Conservation (phyloP, 2,113 vertebrate species). For the Rhegmatorhina hoffmannsi region DNA sequence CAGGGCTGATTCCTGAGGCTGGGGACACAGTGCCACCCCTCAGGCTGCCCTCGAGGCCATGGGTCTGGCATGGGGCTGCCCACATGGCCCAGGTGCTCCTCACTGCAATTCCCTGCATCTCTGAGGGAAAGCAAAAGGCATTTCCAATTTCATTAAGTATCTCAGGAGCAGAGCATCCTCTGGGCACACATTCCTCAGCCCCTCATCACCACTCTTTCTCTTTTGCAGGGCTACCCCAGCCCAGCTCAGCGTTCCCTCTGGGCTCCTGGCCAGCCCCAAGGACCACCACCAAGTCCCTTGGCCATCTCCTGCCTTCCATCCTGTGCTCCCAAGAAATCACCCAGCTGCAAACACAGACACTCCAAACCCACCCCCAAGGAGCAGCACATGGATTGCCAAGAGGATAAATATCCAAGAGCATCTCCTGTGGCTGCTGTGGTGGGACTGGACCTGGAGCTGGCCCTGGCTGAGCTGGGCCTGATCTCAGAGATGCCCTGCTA, state of each 20-base stretch:
- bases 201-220: neutral
- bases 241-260: neutral
- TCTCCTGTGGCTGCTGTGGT: rapidly evolving
- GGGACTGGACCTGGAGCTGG: rapidly evolving
- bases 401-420: rapidly evolving
- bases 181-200: neutral
- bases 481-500: neutral
- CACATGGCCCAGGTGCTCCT: rapidly evolving
- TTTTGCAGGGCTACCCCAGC: neutral
- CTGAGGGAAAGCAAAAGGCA: neutral
- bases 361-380: rapidly evolving
- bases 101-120: rapidly evolving
- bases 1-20: neutral
- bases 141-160: too few relatives aligned
- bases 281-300: too few relatives aligned
- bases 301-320: rapidly evolving
- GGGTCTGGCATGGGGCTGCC: rapidly evolving
- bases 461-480: neutral
- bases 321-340: neutral
- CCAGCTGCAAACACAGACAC: rapidly evolving
- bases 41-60: rapidly evolving
- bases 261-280: neutral
- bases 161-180: neutral
- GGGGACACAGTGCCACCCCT: rapidly evolving
- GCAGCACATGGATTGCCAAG: rapidly evolving